Base-by-base conservation (phyloP, 2,797 vertebrate genomes). In the Coracias cyanogaster region DNA sequence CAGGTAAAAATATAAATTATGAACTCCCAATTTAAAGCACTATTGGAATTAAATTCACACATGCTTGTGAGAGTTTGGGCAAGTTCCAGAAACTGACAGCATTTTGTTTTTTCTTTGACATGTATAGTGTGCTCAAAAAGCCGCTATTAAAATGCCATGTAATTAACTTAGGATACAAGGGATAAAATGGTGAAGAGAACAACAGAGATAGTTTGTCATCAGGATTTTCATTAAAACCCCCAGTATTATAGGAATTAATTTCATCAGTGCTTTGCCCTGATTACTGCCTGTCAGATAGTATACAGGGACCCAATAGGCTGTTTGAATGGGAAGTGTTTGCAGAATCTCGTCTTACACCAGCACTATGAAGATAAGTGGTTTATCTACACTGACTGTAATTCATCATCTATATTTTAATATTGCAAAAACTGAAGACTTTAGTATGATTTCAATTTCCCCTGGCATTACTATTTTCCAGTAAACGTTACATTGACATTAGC, bases 151-250 rank as follows among this genome's bases (percentile, higher is more conserved):
- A 95, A 89, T 37, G 78, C 49, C 41, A 55, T 89, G 64, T 82
- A 95, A 96, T 97, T 96, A 93, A 89, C 91, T 91, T 64, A 87
- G 78, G 71, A 70, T 86, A 89, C 57, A 60, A 86, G 64, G 58
- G 62, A 90, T 74, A 82, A 94, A 94, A 80, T 0, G 3, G 55
- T 67, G 55, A 93, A 60, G 51, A 82, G 87, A 91, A 86, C 73
- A 95, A 90, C 91, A 82, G 79, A 96, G 85, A 93, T 93, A 91
- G 96, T 96, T 96, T 96, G 90, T 96, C 96, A 94, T 86, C 29
- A 49, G 86, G 86, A 93, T 94, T 96, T 96, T 96, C 62, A 94
- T 96, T 95, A 79, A 96, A 91, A 33, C 20, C 2, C 16, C 25
- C 64, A 52, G 73, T 89, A 91, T 92, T 94, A 95, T 26, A 92